A percentile compares a stretch with the other conserved stretches of the same genome.
Conservation (phyloP, 1,140 invertebrate genomes). For the Zaprionus tsacasi region DNA sequence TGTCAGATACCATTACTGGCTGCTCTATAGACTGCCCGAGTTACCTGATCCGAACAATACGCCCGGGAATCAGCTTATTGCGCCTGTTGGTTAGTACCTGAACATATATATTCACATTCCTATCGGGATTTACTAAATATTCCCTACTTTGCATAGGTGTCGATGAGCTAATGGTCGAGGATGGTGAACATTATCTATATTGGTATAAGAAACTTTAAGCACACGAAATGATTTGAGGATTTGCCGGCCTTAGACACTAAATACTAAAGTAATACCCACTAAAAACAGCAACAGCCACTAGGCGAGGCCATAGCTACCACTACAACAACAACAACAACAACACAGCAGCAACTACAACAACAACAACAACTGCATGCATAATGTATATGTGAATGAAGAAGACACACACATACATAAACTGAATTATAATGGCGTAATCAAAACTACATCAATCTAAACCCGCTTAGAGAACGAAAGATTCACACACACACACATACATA, state of each 20-base stretch:
- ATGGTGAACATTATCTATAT: conserved; percentile 93
- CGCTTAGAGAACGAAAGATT: conserved; percentile 13
- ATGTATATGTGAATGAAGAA: conserved; percentile 28
- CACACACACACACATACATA: conserved; percentile 2
- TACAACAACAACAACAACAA: conserved; percentile 25
- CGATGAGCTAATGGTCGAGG: conserved; percentile 92
- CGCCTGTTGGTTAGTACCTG: conserved; percentile 89
- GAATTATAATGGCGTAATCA: conserved; percentile 69
- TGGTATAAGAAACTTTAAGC: conserved; percentile 96
- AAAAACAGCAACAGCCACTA: conserved; percentile 34
- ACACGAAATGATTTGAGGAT: conserved; percentile 33
- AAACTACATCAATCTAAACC: conserved; percentile 41
- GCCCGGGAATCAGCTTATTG: conserved; percentile 92
- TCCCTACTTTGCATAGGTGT: conserved; percentile 87
- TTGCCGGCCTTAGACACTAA: conserved; percentile 67
- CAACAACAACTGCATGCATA: conserved; percentile 33
- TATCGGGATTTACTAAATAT: background rate
- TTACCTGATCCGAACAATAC: conserved; percentile 90
- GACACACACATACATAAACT: conserved; percentile 35
- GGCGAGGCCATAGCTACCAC: conserved; percentile 45
- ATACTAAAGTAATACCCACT: conserved; percentile 55
- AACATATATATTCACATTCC: background rate
- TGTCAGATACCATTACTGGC: conserved; percentile 91
- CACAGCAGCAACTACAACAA: conserved; percentile 38
- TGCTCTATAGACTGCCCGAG: conserved; percentile 91